phyloP scores from a whole-genome alignment of 2,888 invertebrate species.

The Ochlodes sylvanus region DNA sequence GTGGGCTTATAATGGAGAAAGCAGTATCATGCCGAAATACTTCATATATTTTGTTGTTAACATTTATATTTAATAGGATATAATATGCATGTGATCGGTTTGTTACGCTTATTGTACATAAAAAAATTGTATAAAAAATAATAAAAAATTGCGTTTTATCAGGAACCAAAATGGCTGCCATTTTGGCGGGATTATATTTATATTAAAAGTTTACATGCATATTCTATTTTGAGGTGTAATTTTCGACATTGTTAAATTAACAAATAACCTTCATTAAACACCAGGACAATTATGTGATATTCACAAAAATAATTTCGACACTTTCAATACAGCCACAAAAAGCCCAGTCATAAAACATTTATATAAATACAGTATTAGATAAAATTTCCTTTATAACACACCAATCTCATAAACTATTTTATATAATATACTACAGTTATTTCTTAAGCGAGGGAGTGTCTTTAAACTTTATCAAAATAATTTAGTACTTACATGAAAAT shows the following conservation, averaged over 20 bases:
- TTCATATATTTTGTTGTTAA: background rate
- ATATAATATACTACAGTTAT: conserved; percentile 66
- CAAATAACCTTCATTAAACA: no score
- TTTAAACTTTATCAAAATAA: conserved; percentile 81
- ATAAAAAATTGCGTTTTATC: no score
- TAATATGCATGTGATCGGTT: background rate
- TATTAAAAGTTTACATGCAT: no score
- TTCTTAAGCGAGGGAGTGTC: conserved; percentile 75
- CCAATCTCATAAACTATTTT: conserved; percentile 65
- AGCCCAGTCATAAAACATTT: conserved; percentile 52
- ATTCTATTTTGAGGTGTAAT: no score
- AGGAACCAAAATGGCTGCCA: no score
- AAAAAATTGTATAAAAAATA: no score
- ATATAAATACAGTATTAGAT: conserved; percentile 55
- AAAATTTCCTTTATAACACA: conserved; percentile 67
- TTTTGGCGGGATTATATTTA: no score
- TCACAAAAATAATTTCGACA: no score
- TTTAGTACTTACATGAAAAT: conserved; percentile 80
- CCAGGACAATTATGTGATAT: no score
- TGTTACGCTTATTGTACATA: background rate
- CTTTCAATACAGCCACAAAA: conserved; percentile 55
- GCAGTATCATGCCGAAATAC: background rate
- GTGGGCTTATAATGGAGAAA: conserved; percentile 60
- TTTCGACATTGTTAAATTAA: no score
- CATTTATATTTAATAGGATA: background rate